Evolutionary conservation across 2,113 vertebrate genomes (phyloP).

Genomic region (Typhlomys cinereus): DNA sequence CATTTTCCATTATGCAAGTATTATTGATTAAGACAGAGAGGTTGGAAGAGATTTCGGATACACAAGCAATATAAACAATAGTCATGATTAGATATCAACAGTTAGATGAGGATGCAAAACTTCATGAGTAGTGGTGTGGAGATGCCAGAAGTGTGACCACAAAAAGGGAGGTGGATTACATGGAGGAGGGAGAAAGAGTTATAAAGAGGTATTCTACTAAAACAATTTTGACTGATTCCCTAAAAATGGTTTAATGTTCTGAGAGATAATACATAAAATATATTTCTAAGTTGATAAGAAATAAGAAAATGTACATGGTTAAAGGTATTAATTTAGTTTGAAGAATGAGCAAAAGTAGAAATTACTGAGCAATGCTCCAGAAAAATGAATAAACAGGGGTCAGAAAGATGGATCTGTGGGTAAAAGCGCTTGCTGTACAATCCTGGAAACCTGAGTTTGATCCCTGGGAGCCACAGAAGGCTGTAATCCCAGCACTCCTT

Average conservation of each 20-base stretch:
- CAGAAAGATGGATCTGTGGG: no score
- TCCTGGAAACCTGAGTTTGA: no score
- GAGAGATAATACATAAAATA: background rate
- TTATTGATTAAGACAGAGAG: background rate
- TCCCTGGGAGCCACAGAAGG: no score
- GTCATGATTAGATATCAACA: background rate
- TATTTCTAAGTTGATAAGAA: constrained; percentile 34
- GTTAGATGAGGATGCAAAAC: background rate
- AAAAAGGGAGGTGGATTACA: background rate
- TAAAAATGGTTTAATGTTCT: background rate
- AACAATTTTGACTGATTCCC: background rate
- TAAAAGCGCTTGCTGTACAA: no score
- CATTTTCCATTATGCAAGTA: constrained; percentile 13
- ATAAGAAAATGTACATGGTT: constrained; percentile 32
- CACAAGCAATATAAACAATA: background rate
- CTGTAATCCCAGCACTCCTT: no score
- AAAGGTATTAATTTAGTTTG: background rate
- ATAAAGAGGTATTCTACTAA: constrained; percentile 41
- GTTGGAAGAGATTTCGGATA: background rate
- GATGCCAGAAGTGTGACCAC: background rate
- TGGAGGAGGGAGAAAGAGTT: background rate
- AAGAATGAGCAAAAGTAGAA: background rate
- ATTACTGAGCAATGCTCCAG: background rate
- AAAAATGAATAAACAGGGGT: constrained; percentile 29
- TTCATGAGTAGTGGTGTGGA: background rate